Base-by-base conservation (phyloP, 2,888 invertebrate species). In the Halictus quadricinctus region DNA sequence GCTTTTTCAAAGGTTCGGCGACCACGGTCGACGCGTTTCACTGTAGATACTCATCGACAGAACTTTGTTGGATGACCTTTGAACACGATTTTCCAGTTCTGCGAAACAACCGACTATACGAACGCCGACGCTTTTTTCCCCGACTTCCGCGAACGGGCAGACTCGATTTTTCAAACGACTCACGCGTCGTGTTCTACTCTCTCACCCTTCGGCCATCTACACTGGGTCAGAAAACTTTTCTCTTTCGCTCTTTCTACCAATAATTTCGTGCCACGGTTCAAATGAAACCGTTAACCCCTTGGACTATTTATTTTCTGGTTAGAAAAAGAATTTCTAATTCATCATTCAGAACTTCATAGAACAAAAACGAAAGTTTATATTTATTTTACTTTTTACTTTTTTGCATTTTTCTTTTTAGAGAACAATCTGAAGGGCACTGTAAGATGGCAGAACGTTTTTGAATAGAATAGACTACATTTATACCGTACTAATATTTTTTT, bases 21-120 rank as follows among this genome's bases (percentile, higher is more conserved):
- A 25, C 43, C n/a, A 74, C 50, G 50, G 76, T 29, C 76, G 79
- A 84, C 74, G 58, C 74, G 58, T 84, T 81, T 80, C 77, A 70
- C 83, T 15, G 25, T n/a, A 85, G 86, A 89, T 88, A 84, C 80
- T 36, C 83, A 84, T 89, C 85, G 83, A 76, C 80, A 41, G 73
- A 81, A 78, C 60, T 69, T 58, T 84, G 80, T 21, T 36, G 84
- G 76, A 86, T 80, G 86, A 83, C 79, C 83, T 83, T 78, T 73
- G 80, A 77, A 76, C 86, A 60, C 58, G 25, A 21, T 29, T 60
- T 25, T 43, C 29, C 46, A 60, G 18, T 78, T 74, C 80, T 29
- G 64, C 54, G 80, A 76, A 81, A 75, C 72, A 60, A 15, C 29
- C 54, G 41, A 10, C 74, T 13, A 46, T 21, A 58, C 58, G 12